Evolutionary conservation across 2,113 vertebrate species (phyloP), one percentile per base, ranked within the genome.

Genomic region (Poeciliopsis retropinna): DNA sequence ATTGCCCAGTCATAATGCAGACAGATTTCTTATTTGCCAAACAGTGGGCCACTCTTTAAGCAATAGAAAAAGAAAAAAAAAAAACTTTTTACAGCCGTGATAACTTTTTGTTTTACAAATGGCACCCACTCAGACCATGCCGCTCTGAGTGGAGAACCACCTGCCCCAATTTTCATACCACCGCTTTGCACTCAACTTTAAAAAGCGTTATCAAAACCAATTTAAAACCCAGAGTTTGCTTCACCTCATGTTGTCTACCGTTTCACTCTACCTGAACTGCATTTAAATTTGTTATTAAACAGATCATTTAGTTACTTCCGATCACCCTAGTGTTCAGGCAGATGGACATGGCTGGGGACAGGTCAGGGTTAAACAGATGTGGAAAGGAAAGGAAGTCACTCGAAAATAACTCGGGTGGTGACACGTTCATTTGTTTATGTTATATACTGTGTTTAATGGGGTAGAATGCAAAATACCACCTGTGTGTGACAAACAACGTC

Each of bases 401-500:
- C 32, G 5, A 72, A 41, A 78, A 60, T 39, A n/a, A n/a, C 37
- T 27, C 25, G 14, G 28, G 37, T 69, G 71, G 44, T 79, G 72
- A 72, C 74, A 67, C 11, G 29, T 37, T 39, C 72, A 70, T 12
- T 66, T 67, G 44, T 47, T 47, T 67, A 10, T 25, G 17, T 57
- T 51, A 71, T 22, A 54, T 47, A 9, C 28, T 41, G 8, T 39
- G 19, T 57, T 57, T 15, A 57, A 29, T 27, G 70, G 0, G 31
- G 62, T 28, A 28, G 17, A 61, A 34, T 32, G 60, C 51, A 60
- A 67, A 63, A n/a, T 76, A 25, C 90, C 91, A 91, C 91, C 88
- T 92, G 92, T 92, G 60, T 82, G 79, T 66, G 75, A 54, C 31
- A 73, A 78, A 71, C 78, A 67, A 80, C 90, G 85, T 69, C 88